Conservation (phyloP, 2,888 invertebrate species). For the Sarcophaga subvicina region DNA sequence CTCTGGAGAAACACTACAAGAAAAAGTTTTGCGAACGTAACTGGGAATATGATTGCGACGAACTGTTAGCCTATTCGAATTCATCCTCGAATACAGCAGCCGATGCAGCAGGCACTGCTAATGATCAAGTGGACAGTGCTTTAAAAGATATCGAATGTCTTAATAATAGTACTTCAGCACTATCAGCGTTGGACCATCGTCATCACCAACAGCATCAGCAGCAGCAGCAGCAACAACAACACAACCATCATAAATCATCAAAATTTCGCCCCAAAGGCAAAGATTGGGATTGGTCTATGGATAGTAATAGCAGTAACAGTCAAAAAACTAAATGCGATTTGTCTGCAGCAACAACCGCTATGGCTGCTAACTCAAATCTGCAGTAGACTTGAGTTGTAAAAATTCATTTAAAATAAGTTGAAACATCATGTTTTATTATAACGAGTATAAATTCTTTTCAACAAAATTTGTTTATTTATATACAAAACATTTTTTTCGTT, state of each 20-base stretch:
- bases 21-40: conserved; percentile 92
- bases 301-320: conserved; percentile 75
- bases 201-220: conserved; percentile 54
- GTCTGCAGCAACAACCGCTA: conserved; percentile 7
- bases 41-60: conserved; percentile 84
- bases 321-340: conserved; percentile 61
- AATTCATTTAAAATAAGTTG: conserved; percentile 47
- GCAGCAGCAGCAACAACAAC: conserved; percentile 59
- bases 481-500: conserved; percentile 16
- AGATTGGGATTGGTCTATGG: conserved; percentile 86
- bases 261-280: conserved; percentile 89
- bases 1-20: conserved; percentile 87
- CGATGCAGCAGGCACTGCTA: conserved; percentile 76
- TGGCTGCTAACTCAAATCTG: neutral
- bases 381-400: conserved; percentile 42
- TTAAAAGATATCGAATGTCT: conserved; percentile 71
- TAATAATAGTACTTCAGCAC: conserved; percentile 36
- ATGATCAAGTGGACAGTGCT: conserved; percentile 53
- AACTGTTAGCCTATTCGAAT: conserved; percentile 77
- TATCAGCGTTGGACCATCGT: conserved; percentile 41
- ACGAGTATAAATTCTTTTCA: neutral
- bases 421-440: conserved; percentile 25
- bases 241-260: conserved; percentile 83
- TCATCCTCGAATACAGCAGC: conserved; percentile 74
- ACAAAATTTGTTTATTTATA: conserved; percentile 38